Conservation (phyloP, 2,888 invertebrate species). For the Drepana falcataria region DNA sequence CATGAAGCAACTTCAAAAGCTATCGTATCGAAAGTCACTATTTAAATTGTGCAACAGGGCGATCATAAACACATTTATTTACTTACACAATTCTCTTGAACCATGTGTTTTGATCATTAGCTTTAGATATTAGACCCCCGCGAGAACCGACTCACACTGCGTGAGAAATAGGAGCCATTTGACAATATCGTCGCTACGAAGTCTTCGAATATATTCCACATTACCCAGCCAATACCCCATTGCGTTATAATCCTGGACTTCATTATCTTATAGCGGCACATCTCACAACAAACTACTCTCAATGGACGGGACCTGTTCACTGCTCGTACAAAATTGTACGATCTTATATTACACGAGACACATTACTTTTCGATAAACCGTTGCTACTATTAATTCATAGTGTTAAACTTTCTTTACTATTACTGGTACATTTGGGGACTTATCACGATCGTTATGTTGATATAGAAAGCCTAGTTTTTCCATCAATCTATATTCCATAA, state of each 20-base stretch:
- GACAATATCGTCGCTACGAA: slow-evolving; percentile 56
- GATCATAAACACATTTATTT: slow-evolving; percentile 61
- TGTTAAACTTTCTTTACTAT: no score
- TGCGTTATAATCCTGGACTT: slow-evolving; percentile 42
- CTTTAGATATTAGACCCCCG: slow-evolving; percentile 59
- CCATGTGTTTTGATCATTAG: slow-evolving; percentile 62
- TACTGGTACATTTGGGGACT: no score
- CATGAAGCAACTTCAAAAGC: no score
- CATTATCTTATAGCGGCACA: slow-evolving; percentile 41
- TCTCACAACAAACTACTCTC: slow-evolving; percentile 24
- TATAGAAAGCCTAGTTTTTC: no score
- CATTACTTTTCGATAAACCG: no score
- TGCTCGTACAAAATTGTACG: slow-evolving; percentile 16
- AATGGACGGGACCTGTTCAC: slow-evolving; percentile 29
- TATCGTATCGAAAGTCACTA: slow-evolving; percentile 2
- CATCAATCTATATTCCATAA: no score
- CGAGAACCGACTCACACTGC: slow-evolving; percentile 57
- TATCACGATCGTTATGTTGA: no score
- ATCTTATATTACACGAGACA: no score
- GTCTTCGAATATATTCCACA: slow-evolving; percentile 44
- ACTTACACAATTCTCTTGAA: slow-evolving; percentile 47
- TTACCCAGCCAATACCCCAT: slow-evolving; percentile 41
- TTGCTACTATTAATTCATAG: no score
- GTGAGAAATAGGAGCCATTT: slow-evolving; percentile 67
- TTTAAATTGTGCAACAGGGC: slow-evolving; percentile 52